Conservation (phyloP, 2,888 invertebrate genomes). For the Athalia cordata region DNA sequence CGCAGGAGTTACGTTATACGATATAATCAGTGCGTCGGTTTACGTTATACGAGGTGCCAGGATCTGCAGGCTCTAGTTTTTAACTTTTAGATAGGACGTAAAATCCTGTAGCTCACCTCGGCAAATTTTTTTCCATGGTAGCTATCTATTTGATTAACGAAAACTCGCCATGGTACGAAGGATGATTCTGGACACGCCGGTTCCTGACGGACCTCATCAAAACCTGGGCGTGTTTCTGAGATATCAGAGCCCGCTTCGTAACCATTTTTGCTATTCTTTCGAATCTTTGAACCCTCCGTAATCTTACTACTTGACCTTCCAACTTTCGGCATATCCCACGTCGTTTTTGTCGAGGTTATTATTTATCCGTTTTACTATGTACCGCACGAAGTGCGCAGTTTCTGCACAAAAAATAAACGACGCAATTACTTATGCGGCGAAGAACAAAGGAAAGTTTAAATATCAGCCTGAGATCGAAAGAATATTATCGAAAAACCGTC, state of each 20-base stretch:
- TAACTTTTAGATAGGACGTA: background rate
- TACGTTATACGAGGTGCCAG: background rate
- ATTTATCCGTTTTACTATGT: too few relatives aligned
- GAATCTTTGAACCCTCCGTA: background rate
- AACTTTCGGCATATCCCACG: background rate
- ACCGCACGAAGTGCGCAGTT: too few relatives aligned
- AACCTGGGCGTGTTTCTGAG: background rate
- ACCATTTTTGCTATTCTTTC: background rate
- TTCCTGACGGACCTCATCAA: too few relatives aligned
- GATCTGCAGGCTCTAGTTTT: background rate
- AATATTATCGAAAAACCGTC: too few relatives aligned
- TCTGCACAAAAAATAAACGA: too few relatives aligned
- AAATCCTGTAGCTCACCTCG: slow-evolving; percentile 62
- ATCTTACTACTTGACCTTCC: background rate
- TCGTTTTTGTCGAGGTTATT: too few relatives aligned
- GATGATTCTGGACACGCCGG: slow-evolving; percentile 23
- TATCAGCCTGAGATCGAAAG: too few relatives aligned
- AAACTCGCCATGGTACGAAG: slow-evolving; percentile 76
- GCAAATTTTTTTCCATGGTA: slow-evolving; percentile 76
- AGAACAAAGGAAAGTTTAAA: too few relatives aligned
- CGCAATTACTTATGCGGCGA: too few relatives aligned
- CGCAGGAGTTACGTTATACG: too few relatives aligned
- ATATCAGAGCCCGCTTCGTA: background rate
- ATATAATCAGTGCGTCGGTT: background rate
- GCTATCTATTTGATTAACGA: slow-evolving; percentile 79